Conservation (phyloP, 2,113 vertebrate species). For the Gymnobelideus leadbeateri region DNA sequence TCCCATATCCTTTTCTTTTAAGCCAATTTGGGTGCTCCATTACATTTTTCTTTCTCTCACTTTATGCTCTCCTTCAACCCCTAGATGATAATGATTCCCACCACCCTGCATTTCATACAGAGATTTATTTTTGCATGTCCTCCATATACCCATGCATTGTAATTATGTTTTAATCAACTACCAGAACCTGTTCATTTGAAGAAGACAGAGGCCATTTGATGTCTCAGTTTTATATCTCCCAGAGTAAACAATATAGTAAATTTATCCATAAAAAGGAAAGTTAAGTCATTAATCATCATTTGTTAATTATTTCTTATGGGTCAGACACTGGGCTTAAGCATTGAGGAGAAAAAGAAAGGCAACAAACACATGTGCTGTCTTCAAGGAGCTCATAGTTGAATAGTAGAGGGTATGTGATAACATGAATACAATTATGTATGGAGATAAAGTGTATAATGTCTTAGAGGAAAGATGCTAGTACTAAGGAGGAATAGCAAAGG, state of each 20-base stretch:
- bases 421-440: neutral
- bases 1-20: neutral
- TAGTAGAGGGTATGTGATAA: neutral
- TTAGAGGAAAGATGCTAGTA: neutral
- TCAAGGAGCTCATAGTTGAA: neutral
- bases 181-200: neutral
- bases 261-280: neutral
- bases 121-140: neutral
- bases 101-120: neutral
- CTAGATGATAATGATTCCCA: neutral
- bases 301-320: neutral
- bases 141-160: neutral
- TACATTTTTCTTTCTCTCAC: neutral
- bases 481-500: neutral
- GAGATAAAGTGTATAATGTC: conserved; percentile 21
- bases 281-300: neutral
- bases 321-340: neutral
- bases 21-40: neutral
- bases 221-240: too few species aligned
- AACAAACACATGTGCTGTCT: neutral
- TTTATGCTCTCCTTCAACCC: neutral
- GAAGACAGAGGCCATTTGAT: too few species aligned
- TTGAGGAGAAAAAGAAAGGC: neutral
- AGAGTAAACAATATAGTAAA: neutral
- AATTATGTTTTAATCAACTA: neutral